A percentile compares a stretch with the other conserved stretches of the same genome.
Evolutionary conservation across 2,113 vertebrate species (phyloP).

Genomic region (Pomatostomus ruficeps): DNA sequence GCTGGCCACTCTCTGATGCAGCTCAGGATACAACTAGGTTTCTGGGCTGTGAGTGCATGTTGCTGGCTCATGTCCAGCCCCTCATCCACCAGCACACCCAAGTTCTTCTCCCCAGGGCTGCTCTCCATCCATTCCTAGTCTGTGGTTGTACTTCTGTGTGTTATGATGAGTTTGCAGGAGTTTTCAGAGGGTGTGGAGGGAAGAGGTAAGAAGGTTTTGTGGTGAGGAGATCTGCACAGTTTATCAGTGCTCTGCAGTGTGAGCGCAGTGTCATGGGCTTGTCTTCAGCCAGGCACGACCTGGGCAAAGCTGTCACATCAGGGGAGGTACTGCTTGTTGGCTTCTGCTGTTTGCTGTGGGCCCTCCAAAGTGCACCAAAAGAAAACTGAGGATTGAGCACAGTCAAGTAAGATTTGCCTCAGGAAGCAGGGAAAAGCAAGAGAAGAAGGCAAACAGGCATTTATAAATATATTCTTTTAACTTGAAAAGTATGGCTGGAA

Average conservation of each 20-base stretch:
- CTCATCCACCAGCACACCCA: background rate
- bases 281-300: background rate
- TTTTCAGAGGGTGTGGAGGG: background rate
- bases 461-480: background rate
- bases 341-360: background rate
- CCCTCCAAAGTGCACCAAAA: background rate
- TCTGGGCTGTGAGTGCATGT: background rate
- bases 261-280: background rate
- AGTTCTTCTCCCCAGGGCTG: background rate
- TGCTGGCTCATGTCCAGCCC: background rate
- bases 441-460: background rate
- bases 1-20: background rate
- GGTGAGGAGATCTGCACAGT: background rate
- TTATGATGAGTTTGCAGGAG: background rate
- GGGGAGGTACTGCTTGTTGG: background rate
- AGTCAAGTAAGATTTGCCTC: background rate
- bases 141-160: background rate
- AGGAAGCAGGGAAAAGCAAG: background rate
- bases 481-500: background rate
- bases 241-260: background rate
- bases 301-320: background rate
- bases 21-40: background rate
- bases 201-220: background rate
- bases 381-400: background rate
- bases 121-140: background rate